Evolutionary conservation across 2,888 invertebrate species (phyloP).

Genomic region (Crioceris asparagi): DNA sequence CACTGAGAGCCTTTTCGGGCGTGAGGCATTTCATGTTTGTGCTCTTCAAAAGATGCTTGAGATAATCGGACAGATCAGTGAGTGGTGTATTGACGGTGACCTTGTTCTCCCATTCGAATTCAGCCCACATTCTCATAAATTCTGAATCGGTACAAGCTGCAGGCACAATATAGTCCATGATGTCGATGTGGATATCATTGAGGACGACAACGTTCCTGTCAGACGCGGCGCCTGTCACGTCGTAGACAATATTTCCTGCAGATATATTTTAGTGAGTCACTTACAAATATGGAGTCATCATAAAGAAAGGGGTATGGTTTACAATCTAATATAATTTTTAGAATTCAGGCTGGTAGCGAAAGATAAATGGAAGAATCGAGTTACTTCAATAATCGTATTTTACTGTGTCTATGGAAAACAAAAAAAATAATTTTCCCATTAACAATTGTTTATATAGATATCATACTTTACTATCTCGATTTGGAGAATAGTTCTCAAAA

Average conservation of each 20-base stretch:
- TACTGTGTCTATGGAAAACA: too few species aligned
- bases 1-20: slow-evolving; percentile 91
- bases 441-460: too few species aligned
- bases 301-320: too few species aligned
- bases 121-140: slow-evolving; percentile 99
- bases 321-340: too few species aligned
- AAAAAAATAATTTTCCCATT: too few species aligned
- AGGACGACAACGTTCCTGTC: slow-evolving; percentile 96
- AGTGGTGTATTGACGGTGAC: slow-evolving; percentile 83
- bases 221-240: slow-evolving; percentile 83
- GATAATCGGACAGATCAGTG: slow-evolving; percentile 84
- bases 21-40: slow-evolving; percentile 99
- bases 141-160: slow-evolving; percentile 89
- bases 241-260: slow-evolving; percentile 92
- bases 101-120: slow-evolving; percentile 99
- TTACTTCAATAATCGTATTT: too few species aligned
- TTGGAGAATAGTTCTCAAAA: too few species aligned
- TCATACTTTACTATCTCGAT: too few species aligned
- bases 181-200: slow-evolving; percentile 99
- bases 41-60: slow-evolving; percentile 81
- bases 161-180: slow-evolving; percentile 98
- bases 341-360: too few species aligned
- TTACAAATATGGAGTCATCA: too few species aligned
- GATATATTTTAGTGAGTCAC: too few species aligned
- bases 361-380: too few species aligned